phyloP scores from a whole-genome alignment of 2,113 vertebrate species.

The Panthera uncia region DNA sequence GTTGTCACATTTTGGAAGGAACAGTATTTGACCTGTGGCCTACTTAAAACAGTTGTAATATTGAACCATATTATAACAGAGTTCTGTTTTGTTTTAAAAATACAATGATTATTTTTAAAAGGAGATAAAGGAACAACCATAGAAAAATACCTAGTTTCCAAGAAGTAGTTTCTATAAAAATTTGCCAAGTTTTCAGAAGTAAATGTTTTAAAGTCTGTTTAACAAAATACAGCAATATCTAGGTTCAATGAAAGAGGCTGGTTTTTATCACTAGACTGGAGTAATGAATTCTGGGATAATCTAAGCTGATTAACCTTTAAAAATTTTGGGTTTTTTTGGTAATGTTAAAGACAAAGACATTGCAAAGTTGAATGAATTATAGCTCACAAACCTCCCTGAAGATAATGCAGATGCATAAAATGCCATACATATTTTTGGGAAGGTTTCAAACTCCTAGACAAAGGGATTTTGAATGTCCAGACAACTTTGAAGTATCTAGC shows the following conservation, averaged over 20 bases:
- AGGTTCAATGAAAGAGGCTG: constrained; percentile 37
- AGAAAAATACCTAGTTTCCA: neutral
- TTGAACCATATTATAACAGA: neutral
- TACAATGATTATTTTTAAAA: constrained; percentile 54
- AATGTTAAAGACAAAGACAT: constrained; percentile 25
- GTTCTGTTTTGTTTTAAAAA: constrained; percentile 63
- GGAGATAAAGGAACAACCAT: constrained; percentile 49
- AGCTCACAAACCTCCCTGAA: constrained; percentile 40
- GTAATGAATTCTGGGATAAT: constrained; percentile 54
- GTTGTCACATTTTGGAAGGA: neutral
- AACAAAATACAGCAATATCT: constrained; percentile 54
- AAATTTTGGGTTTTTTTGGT: constrained; percentile 27
- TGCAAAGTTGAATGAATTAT: constrained; percentile 26
- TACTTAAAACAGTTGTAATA: neutral
- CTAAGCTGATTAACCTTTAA: constrained; percentile 54
- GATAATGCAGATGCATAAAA: constrained; percentile 2
- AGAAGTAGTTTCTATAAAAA: constrained; percentile 53
- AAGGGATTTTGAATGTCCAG: neutral
- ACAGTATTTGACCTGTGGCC: constrained; percentile 24
- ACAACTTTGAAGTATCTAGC: neutral
- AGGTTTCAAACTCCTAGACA: constrained; percentile 23
- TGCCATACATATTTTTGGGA: neutral
- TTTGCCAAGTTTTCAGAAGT: constrained; percentile 44
- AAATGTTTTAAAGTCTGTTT: constrained; percentile 54
- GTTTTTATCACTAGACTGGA: constrained; percentile 39